These are phyloP conservation scores for Pelodiscus sinensis DNA, from an alignment of 2,113 vertebrate species.

Conservation along the genomic window DNA sequence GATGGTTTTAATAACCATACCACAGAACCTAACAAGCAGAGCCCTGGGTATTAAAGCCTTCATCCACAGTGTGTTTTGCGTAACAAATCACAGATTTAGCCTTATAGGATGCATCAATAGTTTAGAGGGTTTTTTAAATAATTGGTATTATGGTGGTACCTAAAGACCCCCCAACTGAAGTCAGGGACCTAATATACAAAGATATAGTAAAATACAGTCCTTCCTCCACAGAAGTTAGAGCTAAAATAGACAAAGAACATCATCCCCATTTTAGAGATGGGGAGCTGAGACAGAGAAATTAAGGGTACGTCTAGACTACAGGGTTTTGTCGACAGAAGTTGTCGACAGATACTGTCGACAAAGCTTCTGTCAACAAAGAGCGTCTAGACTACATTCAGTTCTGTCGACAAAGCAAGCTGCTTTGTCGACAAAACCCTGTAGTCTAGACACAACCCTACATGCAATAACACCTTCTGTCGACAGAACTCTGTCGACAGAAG, in stretches of 20 bases:
- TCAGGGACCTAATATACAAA: conserved; percentile 52
- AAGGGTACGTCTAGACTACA: too few species aligned
- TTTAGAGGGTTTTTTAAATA: conserved; percentile 31
- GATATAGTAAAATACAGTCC: conserved; percentile 40
- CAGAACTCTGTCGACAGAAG: too few species aligned
- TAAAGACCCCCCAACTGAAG: conserved; percentile 35
- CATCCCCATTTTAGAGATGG: conserved; percentile 7
- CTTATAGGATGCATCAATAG: conserved; percentile 15
- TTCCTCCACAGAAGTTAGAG: conserved; percentile 37
- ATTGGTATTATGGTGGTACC: conserved; percentile 29
- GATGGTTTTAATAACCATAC: conserved; percentile 1
- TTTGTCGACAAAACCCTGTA: too few species aligned
- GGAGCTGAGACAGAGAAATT: conserved; percentile 24
- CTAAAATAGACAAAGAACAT: conserved; percentile 40
- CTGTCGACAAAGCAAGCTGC: too few species aligned
- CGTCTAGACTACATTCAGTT: too few species aligned
- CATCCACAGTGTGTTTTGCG: neutral
- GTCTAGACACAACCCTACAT: too few species aligned
- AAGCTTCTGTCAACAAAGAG: too few species aligned
- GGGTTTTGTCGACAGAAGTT: too few species aligned
- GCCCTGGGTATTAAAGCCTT: neutral
- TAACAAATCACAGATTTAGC: neutral
- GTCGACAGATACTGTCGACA: too few species aligned
- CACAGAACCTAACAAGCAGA: neutral
- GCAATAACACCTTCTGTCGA: too few species aligned